phyloP scores from a whole-genome alignment of 2,797 vertebrate species.

The Halcyon chelicuti region DNA sequence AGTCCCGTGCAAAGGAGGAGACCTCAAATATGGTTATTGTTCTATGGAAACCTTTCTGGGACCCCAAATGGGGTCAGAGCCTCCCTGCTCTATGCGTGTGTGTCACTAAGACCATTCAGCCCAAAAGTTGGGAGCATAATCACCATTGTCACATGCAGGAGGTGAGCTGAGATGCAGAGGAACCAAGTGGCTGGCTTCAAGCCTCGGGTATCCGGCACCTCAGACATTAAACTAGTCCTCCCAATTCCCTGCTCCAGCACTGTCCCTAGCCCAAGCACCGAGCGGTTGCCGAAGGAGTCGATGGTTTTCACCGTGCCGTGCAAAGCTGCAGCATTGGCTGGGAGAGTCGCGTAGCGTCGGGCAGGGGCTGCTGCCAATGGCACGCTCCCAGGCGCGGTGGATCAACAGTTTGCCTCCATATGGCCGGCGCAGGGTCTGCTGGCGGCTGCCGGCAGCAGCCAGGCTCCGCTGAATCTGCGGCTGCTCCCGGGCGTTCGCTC shows the following conservation, averaged over 20 bases:
- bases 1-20: fast-evolving
- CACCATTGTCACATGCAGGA: fast-evolving
- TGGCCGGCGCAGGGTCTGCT: background rate
- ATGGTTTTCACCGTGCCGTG: fast-evolving
- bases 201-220: no score
- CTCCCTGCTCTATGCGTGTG: fast-evolving
- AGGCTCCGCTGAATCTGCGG: background rate
- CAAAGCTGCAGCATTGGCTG: background rate
- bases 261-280: fast-evolving
- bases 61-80: background rate
- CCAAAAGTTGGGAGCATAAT: fast-evolving
- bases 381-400: background rate
- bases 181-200: background rate
- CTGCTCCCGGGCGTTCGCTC: fast-evolving
- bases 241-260: fast-evolving
- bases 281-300: fast-evolving
- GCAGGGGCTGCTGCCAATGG: background rate
- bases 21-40: fast-evolving
- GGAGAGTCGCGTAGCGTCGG: background rate
- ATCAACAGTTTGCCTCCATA: background rate
- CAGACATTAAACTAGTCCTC: fast-evolving
- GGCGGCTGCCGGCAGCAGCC: background rate
- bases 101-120: background rate
- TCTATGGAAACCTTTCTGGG: background rate
- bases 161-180: background rate